phyloP scores from a whole-genome alignment of 1,140 invertebrate genomes.

The Brachionus koreanus region DNA sequence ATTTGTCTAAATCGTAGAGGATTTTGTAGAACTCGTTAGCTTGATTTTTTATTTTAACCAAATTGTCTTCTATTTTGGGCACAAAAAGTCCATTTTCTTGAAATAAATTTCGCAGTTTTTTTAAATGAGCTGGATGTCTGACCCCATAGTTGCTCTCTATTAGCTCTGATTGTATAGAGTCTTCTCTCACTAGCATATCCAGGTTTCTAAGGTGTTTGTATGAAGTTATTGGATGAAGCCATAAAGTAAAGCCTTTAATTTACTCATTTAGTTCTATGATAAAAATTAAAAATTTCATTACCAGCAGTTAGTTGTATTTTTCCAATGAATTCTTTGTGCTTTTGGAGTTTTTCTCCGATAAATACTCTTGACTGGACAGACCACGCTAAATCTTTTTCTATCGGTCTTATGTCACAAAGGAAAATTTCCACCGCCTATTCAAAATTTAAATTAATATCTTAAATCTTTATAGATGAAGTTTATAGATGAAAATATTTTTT shows the following conservation, averaged over 20 bases:
- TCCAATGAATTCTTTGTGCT: slow-evolving; percentile 30
- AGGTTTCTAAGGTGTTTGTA: slow-evolving; percentile 25
- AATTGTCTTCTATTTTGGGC: not conserved
- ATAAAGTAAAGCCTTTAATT: not conserved
- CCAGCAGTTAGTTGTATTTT: slow-evolving; percentile 32
- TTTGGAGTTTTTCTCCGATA: not conserved
- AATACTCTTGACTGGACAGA: slow-evolving; percentile 19
- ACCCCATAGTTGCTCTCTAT: slow-evolving; percentile 24
- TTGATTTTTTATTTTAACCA: not conserved
- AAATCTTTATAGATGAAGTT: too few relatives aligned
- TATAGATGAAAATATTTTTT: too few relatives aligned
- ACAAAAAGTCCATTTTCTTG: not conserved
- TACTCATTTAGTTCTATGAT: not conserved
- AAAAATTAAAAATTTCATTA: not conserved
- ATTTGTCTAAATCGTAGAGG: not conserved
- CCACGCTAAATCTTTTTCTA: slow-evolving; percentile 27
- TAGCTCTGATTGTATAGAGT: slow-evolving; percentile 1
- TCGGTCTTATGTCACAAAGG: slow-evolving; percentile 24
- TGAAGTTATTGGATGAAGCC: slow-evolving; percentile 26
- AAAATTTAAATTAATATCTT: slow-evolving; percentile 6
- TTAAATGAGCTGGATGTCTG: not conserved
- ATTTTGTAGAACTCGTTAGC: not conserved
- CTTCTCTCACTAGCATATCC: not conserved
- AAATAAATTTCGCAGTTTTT: slow-evolving; percentile 4
- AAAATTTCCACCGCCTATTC: slow-evolving; percentile 15